Evolutionary conservation across 2,888 invertebrate genomes (phyloP), one percentile per base, ranked within the genome.

Genomic region (Hydrotaea cyrtoneurina): DNA sequence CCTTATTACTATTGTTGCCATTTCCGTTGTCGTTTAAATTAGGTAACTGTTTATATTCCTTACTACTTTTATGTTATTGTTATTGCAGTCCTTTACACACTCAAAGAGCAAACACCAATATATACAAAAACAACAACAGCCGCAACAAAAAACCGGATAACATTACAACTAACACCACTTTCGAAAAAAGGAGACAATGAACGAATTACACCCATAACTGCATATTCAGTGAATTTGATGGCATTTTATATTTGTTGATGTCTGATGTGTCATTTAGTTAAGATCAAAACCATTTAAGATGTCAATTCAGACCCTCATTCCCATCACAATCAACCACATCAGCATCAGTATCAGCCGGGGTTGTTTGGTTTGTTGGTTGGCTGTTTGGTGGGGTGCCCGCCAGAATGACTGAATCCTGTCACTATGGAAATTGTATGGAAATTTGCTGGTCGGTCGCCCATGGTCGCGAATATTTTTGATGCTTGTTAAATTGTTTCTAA

Each of bases 141-240:
- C 39, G 11, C 43, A 66, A 19, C 66, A 69, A 7, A 10, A 66
- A 43, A 66, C 39, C 69, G 69, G 43, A 75, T 57, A 80, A 72
- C 71, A 72, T 71, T 55, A 78, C 62, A 57, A 46, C 72, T 66
- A 78, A 80, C 43, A 78, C 71, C 73, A 75, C 69, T 82, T 43
- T 53, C 53, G 79, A 77, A 79, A 81, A 64, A 76, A 82, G 85
- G 73, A 77, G 79, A 89, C 90, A 88, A 90, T 87, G 87, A 88
- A 88, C 87, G 87, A 85, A 88, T 87, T 72, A 78, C 74, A 72
- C 69, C 64, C 66, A 87, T 85, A 86, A 87, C 86, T 86, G 79
- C 80, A 83, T 89, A 90, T 90, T 89, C 89, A 91, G 90, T 91
- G 91, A 91, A 91, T 91, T 91, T 91, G 90, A 91, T 91, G 90